These are phyloP conservation scores for Girardia tigrina DNA, from an alignment of 2,888 invertebrate species.

Conservation along the genomic window DNA sequence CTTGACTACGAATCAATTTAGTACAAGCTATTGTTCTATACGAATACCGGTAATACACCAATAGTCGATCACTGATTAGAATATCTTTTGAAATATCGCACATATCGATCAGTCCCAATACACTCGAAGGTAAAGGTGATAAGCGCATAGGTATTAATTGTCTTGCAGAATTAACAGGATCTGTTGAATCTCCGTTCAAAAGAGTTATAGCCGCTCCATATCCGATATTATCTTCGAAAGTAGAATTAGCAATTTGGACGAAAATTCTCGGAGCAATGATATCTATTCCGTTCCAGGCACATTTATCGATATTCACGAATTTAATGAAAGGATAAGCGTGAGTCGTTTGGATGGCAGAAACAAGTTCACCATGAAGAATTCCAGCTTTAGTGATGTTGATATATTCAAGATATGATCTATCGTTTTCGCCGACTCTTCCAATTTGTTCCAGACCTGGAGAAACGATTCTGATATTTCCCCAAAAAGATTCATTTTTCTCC, in stretches of 20 bases:
- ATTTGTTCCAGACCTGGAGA: conserved; percentile 71
- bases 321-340: conserved; percentile 72
- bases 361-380: conserved; percentile 80
- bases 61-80: conserved; percentile 69
- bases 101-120: conserved; percentile 84
- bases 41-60: conserved; percentile 89
- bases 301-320: conserved; percentile 64
- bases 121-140: conserved; percentile 63
- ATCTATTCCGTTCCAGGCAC: conserved; percentile 80
- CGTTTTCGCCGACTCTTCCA: conserved; percentile 52
- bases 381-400: conserved; percentile 79
- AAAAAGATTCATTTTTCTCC: conserved; percentile 50
- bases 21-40: conserved; percentile 89
- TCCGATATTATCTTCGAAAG: conserved; percentile 63
- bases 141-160: conserved; percentile 23
- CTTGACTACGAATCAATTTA: conserved; percentile 78
- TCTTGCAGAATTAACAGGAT: conserved; percentile 65
- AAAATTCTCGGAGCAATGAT: conserved; percentile 69
- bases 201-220: conserved; percentile 76
- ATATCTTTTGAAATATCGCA: conserved; percentile 87
- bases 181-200: conserved; percentile 68
- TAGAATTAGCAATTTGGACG: conserved; percentile 53
- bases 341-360: conserved; percentile 73
- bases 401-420: conserved; percentile 63
- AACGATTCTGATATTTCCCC: conserved; percentile 89